Percentiles rank a stretch among this genome's conserved stretches.
Conservation (phyloP, 2,888 invertebrate genomes). For the Heterodera filipjevi region DNA sequence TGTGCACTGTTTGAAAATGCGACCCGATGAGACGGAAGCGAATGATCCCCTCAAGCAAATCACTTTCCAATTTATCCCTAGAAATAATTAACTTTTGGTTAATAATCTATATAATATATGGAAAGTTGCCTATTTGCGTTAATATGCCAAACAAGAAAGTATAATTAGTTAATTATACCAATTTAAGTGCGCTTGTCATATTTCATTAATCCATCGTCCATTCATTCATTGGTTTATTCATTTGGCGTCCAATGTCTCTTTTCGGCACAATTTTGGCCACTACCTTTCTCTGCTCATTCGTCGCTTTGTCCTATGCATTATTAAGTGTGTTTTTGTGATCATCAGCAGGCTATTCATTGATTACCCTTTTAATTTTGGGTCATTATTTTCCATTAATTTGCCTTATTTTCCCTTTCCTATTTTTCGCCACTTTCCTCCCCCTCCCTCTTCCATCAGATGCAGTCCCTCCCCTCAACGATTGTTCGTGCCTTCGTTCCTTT, state of each 20-base stretch:
- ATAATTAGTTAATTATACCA: no score
- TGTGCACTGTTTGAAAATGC: not conserved
- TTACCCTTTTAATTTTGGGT: not conserved
- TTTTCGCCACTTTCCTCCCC: not conserved
- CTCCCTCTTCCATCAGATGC: not conserved
- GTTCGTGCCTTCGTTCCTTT: slow-evolving; percentile 51
- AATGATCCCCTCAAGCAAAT: no score
- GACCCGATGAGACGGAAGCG: no score
- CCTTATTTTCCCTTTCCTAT: not conserved
- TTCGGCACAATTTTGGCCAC: not conserved
- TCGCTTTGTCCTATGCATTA: not conserved
- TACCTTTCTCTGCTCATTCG: slow-evolving; percentile 2
- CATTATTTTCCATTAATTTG: not conserved
- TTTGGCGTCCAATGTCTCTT: not conserved
- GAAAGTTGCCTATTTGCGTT: no score
- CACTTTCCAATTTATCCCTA: not conserved
- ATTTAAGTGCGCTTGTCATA: not conserved
- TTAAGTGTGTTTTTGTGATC: not conserved
- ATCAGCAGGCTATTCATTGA: no score
- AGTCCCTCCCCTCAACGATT: slow-evolving; percentile 30
- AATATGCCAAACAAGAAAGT: no score
- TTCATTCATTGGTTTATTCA: slow-evolving; percentile 1
- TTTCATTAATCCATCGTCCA: not conserved
- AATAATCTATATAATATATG: no score
- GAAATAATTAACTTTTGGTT: no score